These are phyloP conservation scores for Blennius ocellaris DNA, from an alignment of 2,113 vertebrate species.

Conservation along the genomic window DNA sequence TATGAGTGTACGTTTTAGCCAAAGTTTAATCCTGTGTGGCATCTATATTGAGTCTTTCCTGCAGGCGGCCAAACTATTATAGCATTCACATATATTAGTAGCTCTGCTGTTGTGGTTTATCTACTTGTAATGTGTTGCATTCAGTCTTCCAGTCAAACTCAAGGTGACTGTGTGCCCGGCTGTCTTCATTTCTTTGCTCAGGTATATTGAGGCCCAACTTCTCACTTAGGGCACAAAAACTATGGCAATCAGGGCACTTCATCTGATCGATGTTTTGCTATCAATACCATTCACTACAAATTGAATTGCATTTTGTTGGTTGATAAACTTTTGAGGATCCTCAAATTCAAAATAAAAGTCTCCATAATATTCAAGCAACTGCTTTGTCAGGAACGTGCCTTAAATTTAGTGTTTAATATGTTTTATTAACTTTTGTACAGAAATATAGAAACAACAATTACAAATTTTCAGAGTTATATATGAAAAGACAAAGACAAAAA, in stretches of 20 bases:
- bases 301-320: conserved; percentile 25
- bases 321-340: conserved; percentile 7
- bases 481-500: too few species aligned
- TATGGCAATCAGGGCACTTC: conserved; percentile 14
- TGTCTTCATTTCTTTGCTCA: conserved; percentile 41
- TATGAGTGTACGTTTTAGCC: conserved; percentile 1
- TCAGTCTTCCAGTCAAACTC: conserved; percentile 54
- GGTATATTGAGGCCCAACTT: conserved; percentile 20
- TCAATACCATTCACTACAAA: conserved; percentile 15
- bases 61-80: conserved; percentile 23
- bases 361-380: conserved; percentile 10
- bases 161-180: conserved; percentile 23
- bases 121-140: conserved; percentile 49
- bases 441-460: too few species aligned
- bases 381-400: background rate
- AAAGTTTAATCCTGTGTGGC: conserved; percentile 31
- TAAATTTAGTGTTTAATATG: too few species aligned
- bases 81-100: conserved; percentile 48
- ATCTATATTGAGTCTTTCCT: conserved; percentile 43
- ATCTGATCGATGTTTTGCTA: conserved; percentile 11
- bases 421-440: too few species aligned
- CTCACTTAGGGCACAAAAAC: conserved; percentile 5
- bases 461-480: too few species aligned
- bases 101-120: conserved; percentile 37
- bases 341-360: conserved; percentile 8